phyloP scores from a whole-genome alignment of 2,888 invertebrate species.

The Limnephilus auricula region DNA sequence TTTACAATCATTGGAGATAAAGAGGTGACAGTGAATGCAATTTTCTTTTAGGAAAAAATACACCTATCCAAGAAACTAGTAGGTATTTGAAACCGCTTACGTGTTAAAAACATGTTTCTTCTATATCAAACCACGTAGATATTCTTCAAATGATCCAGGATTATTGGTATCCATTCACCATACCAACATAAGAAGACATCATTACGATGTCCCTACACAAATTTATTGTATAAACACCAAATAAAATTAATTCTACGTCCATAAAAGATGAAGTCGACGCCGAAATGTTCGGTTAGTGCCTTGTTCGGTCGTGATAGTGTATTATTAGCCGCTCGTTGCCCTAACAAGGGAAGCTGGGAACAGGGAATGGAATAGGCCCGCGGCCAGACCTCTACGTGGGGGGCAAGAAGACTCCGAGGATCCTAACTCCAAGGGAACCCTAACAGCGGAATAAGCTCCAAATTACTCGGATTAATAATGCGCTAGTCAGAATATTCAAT shows the following conservation, averaged over 20 bases:
- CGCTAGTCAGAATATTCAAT: neutral
- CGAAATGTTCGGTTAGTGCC: constrained; percentile 1
- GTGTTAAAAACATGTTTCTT: too few species aligned
- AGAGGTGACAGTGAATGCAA: too few species aligned
- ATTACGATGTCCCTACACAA: neutral
- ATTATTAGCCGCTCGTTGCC: constrained; percentile 20
- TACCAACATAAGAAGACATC: neutral
- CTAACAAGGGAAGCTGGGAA: neutral
- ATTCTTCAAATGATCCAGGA: too few species aligned
- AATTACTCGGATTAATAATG: neutral
- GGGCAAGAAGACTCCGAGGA: neutral
- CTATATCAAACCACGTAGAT: too few species aligned
- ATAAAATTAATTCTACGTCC: neutral
- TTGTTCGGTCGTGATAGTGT: constrained; percentile 16
- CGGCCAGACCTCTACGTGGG: constrained; percentile 6
- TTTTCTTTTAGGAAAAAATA: too few species aligned
- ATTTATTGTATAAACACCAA: neutral
- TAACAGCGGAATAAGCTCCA: neutral
- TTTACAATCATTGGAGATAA: too few species aligned
- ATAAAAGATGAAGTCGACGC: neutral
- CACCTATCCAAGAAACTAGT: too few species aligned
- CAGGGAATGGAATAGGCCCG: neutral
- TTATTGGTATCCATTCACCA: too few species aligned
- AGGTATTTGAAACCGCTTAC: too few species aligned
- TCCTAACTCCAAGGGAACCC: too few species aligned